A percentile compares a stretch with the other conserved stretches of the same genome.
phyloP scores from a whole-genome alignment of 2,888 invertebrate species.

The Eupithecia tripunctaria region DNA sequence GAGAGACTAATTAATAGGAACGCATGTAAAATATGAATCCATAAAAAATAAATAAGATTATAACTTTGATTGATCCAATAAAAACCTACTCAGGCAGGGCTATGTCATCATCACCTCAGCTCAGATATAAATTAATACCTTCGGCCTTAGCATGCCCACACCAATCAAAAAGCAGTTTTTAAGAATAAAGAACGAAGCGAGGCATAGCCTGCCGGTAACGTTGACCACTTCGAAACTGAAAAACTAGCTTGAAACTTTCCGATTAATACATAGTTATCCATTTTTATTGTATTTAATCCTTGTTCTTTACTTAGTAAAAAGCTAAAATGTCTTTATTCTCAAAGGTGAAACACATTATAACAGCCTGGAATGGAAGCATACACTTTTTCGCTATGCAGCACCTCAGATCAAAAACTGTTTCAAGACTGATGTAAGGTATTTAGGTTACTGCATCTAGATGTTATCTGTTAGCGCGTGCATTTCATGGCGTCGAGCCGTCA shows the following conservation, averaged over 20 bases:
- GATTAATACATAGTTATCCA: neutral
- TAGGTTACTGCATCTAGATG: slow-evolving; percentile 54
- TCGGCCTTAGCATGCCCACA: slow-evolving; percentile 31
- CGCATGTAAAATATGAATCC: neutral
- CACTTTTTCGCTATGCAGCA: neutral
- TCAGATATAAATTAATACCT: slow-evolving; percentile 25
- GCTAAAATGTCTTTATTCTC: too few species aligned
- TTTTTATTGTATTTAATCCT: too few species aligned
- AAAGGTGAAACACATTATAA: too few species aligned
- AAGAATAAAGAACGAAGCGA: slow-evolving; percentile 20
- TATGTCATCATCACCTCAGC: slow-evolving; percentile 9
- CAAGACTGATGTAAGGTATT: slow-evolving; percentile 47
- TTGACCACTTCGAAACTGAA: neutral
- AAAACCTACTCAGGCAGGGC: slow-evolving; percentile 6
- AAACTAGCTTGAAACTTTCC: neutral
- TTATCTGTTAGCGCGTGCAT: slow-evolving; percentile 55
- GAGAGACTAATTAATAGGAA: too few species aligned
- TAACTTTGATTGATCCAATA: neutral
- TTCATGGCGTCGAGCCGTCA: slow-evolving; percentile 68
- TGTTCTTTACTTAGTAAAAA: too few species aligned
- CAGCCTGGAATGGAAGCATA: neutral
- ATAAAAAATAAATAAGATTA: neutral
- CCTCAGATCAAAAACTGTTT: slow-evolving; percentile 28
- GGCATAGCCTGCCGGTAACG: neutral
- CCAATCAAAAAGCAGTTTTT: slow-evolving; percentile 37